A percentile compares a stretch with the other conserved stretches of the same genome.
phyloP scores from a whole-genome alignment of 2,888 invertebrate species.

The Drymonia ruficornis region DNA sequence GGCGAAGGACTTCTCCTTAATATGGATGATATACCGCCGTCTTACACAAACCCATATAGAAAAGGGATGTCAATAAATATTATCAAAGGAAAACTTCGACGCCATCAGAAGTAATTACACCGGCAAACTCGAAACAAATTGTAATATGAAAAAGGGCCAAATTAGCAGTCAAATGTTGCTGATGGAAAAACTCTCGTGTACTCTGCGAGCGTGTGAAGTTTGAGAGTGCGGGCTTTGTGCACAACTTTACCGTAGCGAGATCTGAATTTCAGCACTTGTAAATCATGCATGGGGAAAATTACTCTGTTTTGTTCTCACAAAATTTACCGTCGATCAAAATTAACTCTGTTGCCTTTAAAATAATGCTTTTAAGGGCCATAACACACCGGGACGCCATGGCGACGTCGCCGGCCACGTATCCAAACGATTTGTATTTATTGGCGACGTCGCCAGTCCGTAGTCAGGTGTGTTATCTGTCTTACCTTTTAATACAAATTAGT shows the following conservation, averaged over 20 bases:
- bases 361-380: too few species aligned
- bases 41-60: too few species aligned
- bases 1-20: too few species aligned
- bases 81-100: background rate
- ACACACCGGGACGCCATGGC: too few species aligned
- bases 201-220: background rate
- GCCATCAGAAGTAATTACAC: background rate
- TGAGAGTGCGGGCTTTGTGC: background rate
- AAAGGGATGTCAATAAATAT: background rate
- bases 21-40: too few species aligned
- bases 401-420: too few species aligned
- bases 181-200: conserved; percentile 2
- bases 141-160: background rate
- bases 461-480: too few species aligned
- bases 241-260: background rate
- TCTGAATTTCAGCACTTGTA: background rate
- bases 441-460: too few species aligned
- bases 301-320: background rate
- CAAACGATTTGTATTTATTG: too few species aligned
- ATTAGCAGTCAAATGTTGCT: background rate
- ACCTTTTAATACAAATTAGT: too few species aligned
- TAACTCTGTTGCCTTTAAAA: too few species aligned
- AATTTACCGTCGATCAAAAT: too few species aligned
- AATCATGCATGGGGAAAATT: background rate
- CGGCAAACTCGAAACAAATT: background rate